These are phyloP conservation scores for Tautogolabrus adspersus DNA, from an alignment of 2,113 vertebrate genomes.

Conservation along the genomic window DNA sequence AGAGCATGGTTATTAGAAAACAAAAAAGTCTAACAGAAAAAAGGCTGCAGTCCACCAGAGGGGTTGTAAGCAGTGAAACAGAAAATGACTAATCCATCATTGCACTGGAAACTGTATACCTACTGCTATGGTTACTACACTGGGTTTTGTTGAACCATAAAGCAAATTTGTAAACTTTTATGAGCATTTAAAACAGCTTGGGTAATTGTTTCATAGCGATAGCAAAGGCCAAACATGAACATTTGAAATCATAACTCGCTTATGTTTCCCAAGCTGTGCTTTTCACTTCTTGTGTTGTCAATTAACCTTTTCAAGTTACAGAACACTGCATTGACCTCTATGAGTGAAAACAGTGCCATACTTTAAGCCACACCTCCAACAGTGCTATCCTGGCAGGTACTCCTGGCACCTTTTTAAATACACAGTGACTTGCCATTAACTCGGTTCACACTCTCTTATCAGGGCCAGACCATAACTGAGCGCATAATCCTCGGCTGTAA, in stretches of 20 bases:
- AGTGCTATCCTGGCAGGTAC: conserved; percentile 8
- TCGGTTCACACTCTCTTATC: conserved; percentile 32
- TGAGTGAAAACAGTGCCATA: background rate
- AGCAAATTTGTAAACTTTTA: too few relatives aligned
- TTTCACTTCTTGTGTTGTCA: background rate
- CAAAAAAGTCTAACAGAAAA: background rate
- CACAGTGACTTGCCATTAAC: conserved; percentile 3
- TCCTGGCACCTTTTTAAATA: conserved; percentile 6
- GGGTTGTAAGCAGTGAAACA: background rate
- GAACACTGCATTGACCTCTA: background rate
- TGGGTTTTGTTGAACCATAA: too few relatives aligned
- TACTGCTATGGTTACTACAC: background rate
- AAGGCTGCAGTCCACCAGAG: background rate
- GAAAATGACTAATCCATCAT: background rate
- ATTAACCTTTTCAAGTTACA: background rate
- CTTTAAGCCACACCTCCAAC: conserved; percentile 1
- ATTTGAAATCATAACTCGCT: too few relatives aligned
- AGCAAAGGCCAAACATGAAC: too few relatives aligned
- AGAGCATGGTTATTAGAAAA: background rate
- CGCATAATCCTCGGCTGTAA: conserved; percentile 32
- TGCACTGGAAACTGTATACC: background rate
- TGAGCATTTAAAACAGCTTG: background rate
- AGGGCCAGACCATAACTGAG: conserved; percentile 25
- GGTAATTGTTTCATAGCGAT: too few relatives aligned
- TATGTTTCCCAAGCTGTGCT: background rate